Conservation (phyloP, 2,888 invertebrate genomes). For the Drosophila putrida region DNA sequence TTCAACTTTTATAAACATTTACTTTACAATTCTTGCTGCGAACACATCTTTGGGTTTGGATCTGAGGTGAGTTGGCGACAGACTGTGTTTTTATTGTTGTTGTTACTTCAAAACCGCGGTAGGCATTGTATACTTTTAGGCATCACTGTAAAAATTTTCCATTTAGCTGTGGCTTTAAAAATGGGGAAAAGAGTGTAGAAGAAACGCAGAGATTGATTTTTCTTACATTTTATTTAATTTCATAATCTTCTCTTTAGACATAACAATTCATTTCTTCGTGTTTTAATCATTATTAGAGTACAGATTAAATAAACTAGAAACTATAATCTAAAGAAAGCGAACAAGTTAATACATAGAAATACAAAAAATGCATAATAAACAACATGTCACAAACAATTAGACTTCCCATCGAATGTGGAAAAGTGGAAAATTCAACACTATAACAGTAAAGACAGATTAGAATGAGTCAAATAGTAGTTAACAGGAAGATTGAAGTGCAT, state of each 20-base stretch:
- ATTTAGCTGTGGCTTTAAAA: neutral
- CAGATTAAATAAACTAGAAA: constrained; percentile 83
- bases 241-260: constrained; percentile 68
- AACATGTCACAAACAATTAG: constrained; percentile 80
- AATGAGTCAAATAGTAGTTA: constrained; percentile 33
- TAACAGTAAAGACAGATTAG: constrained; percentile 30
- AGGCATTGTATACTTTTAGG: constrained; percentile 46
- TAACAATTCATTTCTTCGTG: constrained; percentile 78
- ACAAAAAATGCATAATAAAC: constrained; percentile 81
- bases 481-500: constrained; percentile 71
- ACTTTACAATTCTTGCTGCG: constrained; percentile 23
- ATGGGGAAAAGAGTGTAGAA: neutral
- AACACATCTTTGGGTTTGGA: constrained; percentile 8
- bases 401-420: constrained; percentile 23
- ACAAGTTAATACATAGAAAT: constrained; percentile 71
- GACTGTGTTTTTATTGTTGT: no score
- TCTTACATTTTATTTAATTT: constrained; percentile 77
- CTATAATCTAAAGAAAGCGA: constrained; percentile 77
- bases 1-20: constrained; percentile 37
- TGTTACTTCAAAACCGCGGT: neutral
- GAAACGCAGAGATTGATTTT: constrained; percentile 32
- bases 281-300: constrained; percentile 78
- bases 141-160: neutral
- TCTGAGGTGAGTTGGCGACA: neutral
- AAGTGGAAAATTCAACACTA: constrained; percentile 29